phyloP scores from a whole-genome alignment of 2,797 vertebrate genomes.

The Coregonus sp. region DNA sequence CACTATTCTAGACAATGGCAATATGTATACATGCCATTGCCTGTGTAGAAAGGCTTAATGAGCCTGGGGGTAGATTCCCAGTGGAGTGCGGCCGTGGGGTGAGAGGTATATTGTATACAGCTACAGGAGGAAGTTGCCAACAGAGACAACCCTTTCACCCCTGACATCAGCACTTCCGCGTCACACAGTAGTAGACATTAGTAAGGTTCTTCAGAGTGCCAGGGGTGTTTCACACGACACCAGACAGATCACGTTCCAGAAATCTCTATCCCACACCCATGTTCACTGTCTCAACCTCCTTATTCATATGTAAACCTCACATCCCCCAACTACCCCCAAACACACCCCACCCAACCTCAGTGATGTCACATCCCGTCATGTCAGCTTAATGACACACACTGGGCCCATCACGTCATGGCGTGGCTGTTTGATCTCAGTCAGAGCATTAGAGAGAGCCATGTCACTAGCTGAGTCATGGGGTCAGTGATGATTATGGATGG shows the following conservation, averaged over 20 bases:
- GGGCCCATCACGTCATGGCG: background rate
- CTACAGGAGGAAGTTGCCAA: conserved; percentile 62
- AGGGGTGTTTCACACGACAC: conserved; percentile 72
- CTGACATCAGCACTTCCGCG: conserved; percentile 73
- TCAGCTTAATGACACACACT: conserved; percentile 34
- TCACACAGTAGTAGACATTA: conserved; percentile 60
- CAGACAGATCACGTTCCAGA: conserved; percentile 60
- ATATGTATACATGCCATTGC: background rate
- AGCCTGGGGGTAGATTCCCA: conserved; percentile 52
- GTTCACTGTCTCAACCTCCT: conserved; percentile 17
- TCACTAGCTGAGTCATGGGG: conserved; percentile 59
- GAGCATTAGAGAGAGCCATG: conserved; percentile 38
- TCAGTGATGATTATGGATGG: conserved; percentile 52
- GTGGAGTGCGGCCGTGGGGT: conserved; percentile 46
- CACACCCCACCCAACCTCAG: conserved; percentile 1
- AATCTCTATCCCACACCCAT: background rate
- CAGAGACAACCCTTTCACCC: conserved; percentile 62
- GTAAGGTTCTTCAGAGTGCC: conserved; percentile 69
- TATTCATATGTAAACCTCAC: background rate
- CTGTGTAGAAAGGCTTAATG: background rate
- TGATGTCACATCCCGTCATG: conserved; percentile 45
- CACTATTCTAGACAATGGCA: too few species aligned
- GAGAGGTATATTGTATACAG: conserved; percentile 60
- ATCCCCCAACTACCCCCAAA: background rate
- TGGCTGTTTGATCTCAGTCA: conserved; percentile 58